Evolutionary conservation across 2,888 invertebrate genomes (phyloP).

Genomic region (Yponomeuta evonymella): DNA sequence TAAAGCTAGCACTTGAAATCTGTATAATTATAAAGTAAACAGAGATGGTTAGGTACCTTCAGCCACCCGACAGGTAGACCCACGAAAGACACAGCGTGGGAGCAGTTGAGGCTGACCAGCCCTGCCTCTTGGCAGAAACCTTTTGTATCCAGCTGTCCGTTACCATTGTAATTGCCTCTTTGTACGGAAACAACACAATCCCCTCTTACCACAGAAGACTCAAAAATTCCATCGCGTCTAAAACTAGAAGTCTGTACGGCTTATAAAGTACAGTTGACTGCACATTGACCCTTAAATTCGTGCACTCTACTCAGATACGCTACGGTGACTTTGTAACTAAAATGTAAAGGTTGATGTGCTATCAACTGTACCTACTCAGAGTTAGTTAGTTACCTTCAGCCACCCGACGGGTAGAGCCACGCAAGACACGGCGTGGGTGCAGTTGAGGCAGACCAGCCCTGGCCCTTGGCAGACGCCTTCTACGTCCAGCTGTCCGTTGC

Average conservation of each 20-base stretch:
- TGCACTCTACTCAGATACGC: too few species aligned
- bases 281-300: too few species aligned
- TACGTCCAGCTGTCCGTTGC: constrained; percentile 57
- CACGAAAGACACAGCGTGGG: constrained; percentile 52
- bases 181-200: too few species aligned
- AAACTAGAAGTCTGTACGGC: too few species aligned
- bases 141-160: constrained; percentile 27
- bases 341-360: too few species aligned
- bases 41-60: constrained; percentile 38
- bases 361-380: too few species aligned
- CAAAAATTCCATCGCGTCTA: too few species aligned
- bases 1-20: neutral
- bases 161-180: too few species aligned
- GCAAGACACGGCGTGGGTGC: constrained; percentile 53
- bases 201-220: too few species aligned
- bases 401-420: constrained; percentile 57
- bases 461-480: constrained; percentile 56
- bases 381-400: constrained; percentile 45
- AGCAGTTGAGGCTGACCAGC: constrained; percentile 58
- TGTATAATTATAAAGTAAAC: constrained; percentile 28
- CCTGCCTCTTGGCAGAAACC: constrained; percentile 55
- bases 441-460: constrained; percentile 59
- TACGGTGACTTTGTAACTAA: too few species aligned
- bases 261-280: too few species aligned
- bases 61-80: constrained; percentile 58